Conservation (phyloP, 1,140 invertebrate species). For the Pristionchus pacificus region DNA sequence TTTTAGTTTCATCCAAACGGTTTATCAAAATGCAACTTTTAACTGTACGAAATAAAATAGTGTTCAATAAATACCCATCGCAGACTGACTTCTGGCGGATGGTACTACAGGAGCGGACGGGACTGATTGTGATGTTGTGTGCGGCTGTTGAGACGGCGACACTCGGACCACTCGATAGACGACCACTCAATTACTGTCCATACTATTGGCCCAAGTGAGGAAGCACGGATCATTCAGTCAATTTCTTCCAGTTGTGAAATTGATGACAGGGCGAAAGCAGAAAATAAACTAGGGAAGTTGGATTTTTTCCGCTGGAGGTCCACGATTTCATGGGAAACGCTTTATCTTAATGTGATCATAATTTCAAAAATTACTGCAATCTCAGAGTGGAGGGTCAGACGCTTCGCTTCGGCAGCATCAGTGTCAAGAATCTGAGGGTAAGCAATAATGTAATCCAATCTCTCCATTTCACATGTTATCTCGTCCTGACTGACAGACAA, state of each 20-base stretch:
- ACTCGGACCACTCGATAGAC: conserved; percentile 29
- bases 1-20: no score
- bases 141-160: conserved; percentile 33
- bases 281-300: no score
- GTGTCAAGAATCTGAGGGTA: conserved; percentile 39
- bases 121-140: conserved; percentile 41
- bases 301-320: no score
- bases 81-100: conserved; percentile 33
- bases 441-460: no score
- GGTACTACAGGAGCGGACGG: conserved; percentile 32
- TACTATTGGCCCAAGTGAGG: conserved; percentile 50
- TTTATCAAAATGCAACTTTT: no score
- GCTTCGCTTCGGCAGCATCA: conserved; percentile 34
- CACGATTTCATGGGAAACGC: no score
- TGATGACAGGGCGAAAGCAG: no score
- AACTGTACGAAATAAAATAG: no score
- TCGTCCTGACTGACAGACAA: no score
- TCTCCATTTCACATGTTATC: neutral
- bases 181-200: conserved; percentile 36
- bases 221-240: conserved; percentile 23
- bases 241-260: conserved; percentile 22
- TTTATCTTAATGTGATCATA: no score
- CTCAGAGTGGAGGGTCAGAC: conserved; percentile 39
- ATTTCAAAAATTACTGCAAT: no score
- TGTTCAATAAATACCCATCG: no score